Evolutionary conservation across 1,140 invertebrate genomes (phyloP), one percentile per base, ranked within the genome.

Genomic region (Meloidogyne hapla): DNA sequence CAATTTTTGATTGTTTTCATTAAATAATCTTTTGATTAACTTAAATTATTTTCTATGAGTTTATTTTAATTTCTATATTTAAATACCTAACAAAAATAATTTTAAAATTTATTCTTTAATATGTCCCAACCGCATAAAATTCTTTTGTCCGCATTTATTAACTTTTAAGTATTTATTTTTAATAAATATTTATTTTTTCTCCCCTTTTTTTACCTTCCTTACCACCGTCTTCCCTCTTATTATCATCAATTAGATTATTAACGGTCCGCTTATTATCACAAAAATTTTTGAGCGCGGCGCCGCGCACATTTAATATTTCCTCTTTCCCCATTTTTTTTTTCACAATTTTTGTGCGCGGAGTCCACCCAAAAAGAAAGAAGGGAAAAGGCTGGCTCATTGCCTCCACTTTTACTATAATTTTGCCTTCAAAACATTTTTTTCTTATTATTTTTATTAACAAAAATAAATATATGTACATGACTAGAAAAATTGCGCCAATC

Each of bases 161-260:
- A n/a, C n/a, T n/a, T n/a, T 42, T 56, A 56, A 8, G 4, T 56
- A 56, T 56, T 56, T 56, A 56, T 56, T 38, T 4, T n/a, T 56
- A 56, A n/a, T n/a, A n/a, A 6, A 56, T 56, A 15, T 56, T 56
- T 15, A 15, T n/a, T n/a, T 56, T 6, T 56, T 56, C 4, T n/a
- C n/a, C 45, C 15, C 5, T 48, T 48, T 48, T 48, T 48, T 48
- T 48, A 48, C 45, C 45, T 48, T 48, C 45, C 5, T 48, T 48
- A 48, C 45, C 45, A 48, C 45, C 45, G 18, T 56, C 18, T 56
- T 56, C 48, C 48, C 33, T 33, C 33, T 56, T 56, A 56, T 56
- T 56, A 56, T 56, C 48, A 56, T 56, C 48, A 56, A 56, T 56
- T 56, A 56, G n/a, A 56, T 56, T 56, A 56, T 56, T 56, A 56